Conservation (phyloP, 2,113 vertebrate genomes). For the Ptilonorhynchus violaceus region DNA sequence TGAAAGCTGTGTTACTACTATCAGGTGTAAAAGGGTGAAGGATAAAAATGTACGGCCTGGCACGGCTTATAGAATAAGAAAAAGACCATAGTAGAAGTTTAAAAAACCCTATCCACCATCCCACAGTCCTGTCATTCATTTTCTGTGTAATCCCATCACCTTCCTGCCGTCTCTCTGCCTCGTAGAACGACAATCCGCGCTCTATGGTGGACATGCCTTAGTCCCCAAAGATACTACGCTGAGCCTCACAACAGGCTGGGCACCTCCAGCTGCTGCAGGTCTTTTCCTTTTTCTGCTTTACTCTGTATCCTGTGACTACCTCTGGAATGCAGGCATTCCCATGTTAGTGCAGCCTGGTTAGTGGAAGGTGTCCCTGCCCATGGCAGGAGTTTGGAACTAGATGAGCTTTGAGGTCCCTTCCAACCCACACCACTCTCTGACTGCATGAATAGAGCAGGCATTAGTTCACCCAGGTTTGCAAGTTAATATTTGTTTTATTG, state of each 20-base stretch:
- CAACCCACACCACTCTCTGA: neutral
- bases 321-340: neutral
- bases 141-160: neutral
- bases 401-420: neutral
- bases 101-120: neutral
- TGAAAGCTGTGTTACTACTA: neutral
- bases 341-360: neutral
- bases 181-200: fast-evolving
- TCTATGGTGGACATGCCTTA: neutral
- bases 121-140: neutral
- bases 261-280: neutral
- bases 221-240: neutral
- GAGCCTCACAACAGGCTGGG: neutral
- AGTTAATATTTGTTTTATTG: neutral
- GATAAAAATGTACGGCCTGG: neutral
- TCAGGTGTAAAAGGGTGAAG: neutral
- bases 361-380: neutral
- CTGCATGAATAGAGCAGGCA: neutral
- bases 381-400: neutral
- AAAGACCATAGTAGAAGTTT: neutral
- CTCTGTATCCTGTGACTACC: neutral
- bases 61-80: neutral
- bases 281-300: neutral
- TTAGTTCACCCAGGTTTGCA: neutral
- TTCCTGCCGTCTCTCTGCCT: neutral